These are phyloP conservation scores for Sorex araneus DNA, from an alignment of 2,113 vertebrate species.

Conservation along the genomic window DNA sequence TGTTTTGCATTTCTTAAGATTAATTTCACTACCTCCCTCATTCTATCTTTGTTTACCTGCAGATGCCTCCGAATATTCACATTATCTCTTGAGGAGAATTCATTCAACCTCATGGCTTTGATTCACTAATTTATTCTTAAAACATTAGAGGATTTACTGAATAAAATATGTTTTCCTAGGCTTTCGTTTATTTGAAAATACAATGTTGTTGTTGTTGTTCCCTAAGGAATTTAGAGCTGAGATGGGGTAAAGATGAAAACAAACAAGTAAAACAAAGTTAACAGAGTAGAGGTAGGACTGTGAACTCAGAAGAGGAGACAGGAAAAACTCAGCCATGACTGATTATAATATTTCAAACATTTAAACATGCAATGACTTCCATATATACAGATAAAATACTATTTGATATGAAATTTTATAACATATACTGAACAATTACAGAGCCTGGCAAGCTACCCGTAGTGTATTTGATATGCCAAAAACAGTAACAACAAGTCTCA, in stretches of 20 bases:
- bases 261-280: not conserved
- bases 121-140: not conserved
- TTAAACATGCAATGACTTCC: not conserved
- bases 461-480: too few relatives aligned
- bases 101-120: not conserved
- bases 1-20: not conserved
- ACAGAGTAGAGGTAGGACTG: not conserved
- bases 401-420: not conserved
- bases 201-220: not conserved
- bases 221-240: not conserved
- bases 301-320: not conserved
- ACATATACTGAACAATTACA: not conserved
- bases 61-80: not conserved
- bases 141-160: not conserved
- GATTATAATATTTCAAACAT: not conserved
- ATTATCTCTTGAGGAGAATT: not conserved
- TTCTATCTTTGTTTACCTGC: not conserved
- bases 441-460: too few relatives aligned
- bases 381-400: not conserved
- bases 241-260: not conserved
- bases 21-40: not conserved
- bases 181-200: not conserved
- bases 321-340: not conserved
- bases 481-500: too few relatives aligned
- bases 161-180: not conserved